phyloP scores from a whole-genome alignment of 2,797 vertebrate species.

The Phalloptychus januarius region DNA sequence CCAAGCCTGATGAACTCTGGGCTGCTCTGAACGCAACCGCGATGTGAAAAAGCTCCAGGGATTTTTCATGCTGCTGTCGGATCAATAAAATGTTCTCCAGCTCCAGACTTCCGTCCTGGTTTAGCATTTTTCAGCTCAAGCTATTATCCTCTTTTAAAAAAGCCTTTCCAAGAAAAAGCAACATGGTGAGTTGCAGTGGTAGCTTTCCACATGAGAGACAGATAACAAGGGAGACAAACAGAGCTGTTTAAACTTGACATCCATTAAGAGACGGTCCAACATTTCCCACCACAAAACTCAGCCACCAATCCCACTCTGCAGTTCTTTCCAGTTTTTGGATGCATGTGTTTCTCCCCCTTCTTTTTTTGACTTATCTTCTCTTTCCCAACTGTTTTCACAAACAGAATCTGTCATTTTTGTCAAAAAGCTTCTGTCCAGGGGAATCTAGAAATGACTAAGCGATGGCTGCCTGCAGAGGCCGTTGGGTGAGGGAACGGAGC shows the following conservation, averaged over 20 bases:
- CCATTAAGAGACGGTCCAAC: conserved; percentile 52
- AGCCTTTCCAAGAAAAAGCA: conserved; percentile 37
- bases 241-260: conserved; percentile 65
- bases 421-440: conserved; percentile 52
- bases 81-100: conserved; percentile 2
- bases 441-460: conserved; percentile 67
- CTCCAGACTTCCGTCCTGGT: conserved; percentile 39
- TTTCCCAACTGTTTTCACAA: conserved; percentile 53
- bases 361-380: conserved; percentile 12
- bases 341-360: background rate
- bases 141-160: conserved; percentile 51
- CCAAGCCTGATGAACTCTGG: no score
- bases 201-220: conserved; percentile 42
- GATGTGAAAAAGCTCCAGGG: background rate
- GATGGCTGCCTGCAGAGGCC: conserved; percentile 55
- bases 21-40: background rate
- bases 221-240: conserved; percentile 36
- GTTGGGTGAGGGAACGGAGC: conserved; percentile 62
- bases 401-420: conserved; percentile 63
- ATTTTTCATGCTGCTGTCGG: background rate
- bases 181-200: conserved; percentile 51
- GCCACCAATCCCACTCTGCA: conserved; percentile 52
- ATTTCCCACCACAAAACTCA: conserved; percentile 57
- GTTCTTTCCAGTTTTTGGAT: conserved; percentile 67
- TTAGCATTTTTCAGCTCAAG: conserved; percentile 45